Base-by-base conservation (phyloP, 2,113 vertebrate species). In the Poeciliopsis occidentalis region DNA sequence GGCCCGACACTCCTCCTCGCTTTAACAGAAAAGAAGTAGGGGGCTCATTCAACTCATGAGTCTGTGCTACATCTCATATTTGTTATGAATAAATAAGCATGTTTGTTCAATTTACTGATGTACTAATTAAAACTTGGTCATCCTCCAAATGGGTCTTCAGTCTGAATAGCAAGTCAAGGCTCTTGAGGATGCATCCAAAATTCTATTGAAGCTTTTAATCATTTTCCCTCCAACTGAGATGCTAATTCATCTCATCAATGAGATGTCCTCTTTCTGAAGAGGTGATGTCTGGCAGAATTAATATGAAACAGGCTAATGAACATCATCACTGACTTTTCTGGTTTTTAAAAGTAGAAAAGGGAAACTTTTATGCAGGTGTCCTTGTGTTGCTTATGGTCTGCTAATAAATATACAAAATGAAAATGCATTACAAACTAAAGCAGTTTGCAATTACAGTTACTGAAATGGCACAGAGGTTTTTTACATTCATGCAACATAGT, bases 131-230 rank as follows among this genome's bases (percentile, higher is more conserved):
- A 77, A 73, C 10, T 44, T 77, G 63, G 41, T 71, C 19, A 8
- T 34, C 44, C 57, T 64, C 37, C 32, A 83, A 75, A 57, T 67
- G 51, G 62, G 62, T 13, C 30, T 69, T 44, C 37, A 37, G 19
- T 13, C n/a, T 31, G 29, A 68, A 39, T 22, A 24, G 64, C 32
- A 47, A 29, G 4, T 32, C 41, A 60, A 67, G 29, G 27, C 34
- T 73, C 63, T 73, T 67, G 32, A 70, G 64, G 37, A 64, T 63
- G 29, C 12, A 66, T 39, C 34, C 76, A 72, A 69, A 60, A 22
- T 47, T 4, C 32, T 60, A 24, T 0, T 68, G 41, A 60, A 60
- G 75, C 27, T 51, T 67, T 63, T 67, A 51, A 39, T 79, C n/a
- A 79, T 60, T 61, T 68, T 24, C 17, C 11, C 11, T n/a, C 30